Evolutionary conservation across 2,113 vertebrate genomes (phyloP).

Genomic region (Morphnarchus princeps): DNA sequence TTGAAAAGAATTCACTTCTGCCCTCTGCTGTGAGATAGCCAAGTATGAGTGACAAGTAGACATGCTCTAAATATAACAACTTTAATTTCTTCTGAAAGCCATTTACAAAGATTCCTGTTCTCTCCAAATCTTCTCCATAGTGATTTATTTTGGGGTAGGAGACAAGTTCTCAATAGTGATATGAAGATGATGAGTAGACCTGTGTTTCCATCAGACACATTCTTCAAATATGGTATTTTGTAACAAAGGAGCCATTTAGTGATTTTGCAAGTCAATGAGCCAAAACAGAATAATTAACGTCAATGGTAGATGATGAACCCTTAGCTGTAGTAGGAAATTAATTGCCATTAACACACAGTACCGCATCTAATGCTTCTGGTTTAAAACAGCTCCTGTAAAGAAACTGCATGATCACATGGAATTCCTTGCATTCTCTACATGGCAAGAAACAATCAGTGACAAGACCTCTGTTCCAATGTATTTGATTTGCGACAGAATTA

Average conservation of each 20-base stretch:
- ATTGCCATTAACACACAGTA: conserved; percentile 30
- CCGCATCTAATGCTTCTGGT: background rate
- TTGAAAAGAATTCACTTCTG: conserved; percentile 24
- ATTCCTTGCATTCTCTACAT: background rate
- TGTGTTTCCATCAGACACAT: background rate
- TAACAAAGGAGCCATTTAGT: conserved; percentile 24
- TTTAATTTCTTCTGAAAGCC: background rate
- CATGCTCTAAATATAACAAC: background rate
- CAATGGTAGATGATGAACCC: conserved; percentile 23
- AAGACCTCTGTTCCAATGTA: background rate
- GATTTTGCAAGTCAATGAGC: conserved; percentile 46
- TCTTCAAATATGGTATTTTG: background rate
- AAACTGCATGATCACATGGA: background rate
- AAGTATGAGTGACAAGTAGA: background rate
- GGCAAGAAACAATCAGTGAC: background rate
- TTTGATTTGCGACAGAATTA: conserved; percentile 1
- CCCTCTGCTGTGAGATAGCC: background rate
- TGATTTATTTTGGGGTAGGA: background rate
- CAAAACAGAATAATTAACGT: conserved; percentile 48
- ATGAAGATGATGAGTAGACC: background rate
- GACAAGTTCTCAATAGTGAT: background rate
- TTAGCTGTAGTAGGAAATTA: conserved; percentile 13
- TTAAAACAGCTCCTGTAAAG: background rate
- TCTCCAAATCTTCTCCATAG: background rate
- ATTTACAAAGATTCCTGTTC: background rate